Evolutionary conservation across 2,888 invertebrate species (phyloP).

Genomic region (Drosophila formosana): DNA sequence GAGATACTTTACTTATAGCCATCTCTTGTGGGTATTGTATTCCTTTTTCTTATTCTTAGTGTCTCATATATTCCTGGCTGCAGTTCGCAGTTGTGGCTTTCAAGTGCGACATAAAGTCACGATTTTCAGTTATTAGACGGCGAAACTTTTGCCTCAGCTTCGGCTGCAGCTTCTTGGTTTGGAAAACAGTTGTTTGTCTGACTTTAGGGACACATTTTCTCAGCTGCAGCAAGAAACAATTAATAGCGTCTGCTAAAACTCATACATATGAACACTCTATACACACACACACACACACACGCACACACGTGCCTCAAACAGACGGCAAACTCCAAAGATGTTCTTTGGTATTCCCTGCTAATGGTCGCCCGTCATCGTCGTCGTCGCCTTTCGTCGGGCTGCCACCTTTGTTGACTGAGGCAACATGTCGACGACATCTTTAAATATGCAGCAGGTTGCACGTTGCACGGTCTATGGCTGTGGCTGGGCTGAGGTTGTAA

Average conservation of each 20-base stretch:
- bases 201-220: conserved; percentile 74
- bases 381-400: conserved; percentile 25
- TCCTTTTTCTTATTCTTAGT: conserved; percentile 27
- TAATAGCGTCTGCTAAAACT: conserved; percentile 73
- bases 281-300: conserved; percentile 2
- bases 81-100: conserved; percentile 42
- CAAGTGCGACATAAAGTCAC: conserved; percentile 78
- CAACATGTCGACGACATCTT: conserved; percentile 72
- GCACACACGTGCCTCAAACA: conserved; percentile 51
- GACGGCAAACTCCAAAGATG: conserved; percentile 65
- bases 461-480: conserved; percentile 29
- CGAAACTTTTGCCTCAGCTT: conserved; percentile 56
- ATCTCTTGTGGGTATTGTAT: conserved; percentile 42
- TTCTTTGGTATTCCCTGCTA: conserved; percentile 55
- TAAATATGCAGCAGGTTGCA: conserved; percentile 75
- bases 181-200: conserved; percentile 57
- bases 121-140: conserved; percentile 78
- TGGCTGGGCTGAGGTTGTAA: conserved; percentile 52
- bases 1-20: conserved; percentile 53
- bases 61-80: conserved; percentile 32
- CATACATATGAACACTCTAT: conserved; percentile 5
- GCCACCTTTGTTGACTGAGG: conserved; percentile 71
- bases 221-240: conserved; percentile 74
- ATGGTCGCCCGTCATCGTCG: conserved; percentile 52
- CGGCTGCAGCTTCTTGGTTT: conserved; percentile 16